Evolutionary conservation across 2,113 vertebrate species (phyloP), one percentile per base, ranked within the genome.

Genomic region (Colistium nudipinnis): DNA sequence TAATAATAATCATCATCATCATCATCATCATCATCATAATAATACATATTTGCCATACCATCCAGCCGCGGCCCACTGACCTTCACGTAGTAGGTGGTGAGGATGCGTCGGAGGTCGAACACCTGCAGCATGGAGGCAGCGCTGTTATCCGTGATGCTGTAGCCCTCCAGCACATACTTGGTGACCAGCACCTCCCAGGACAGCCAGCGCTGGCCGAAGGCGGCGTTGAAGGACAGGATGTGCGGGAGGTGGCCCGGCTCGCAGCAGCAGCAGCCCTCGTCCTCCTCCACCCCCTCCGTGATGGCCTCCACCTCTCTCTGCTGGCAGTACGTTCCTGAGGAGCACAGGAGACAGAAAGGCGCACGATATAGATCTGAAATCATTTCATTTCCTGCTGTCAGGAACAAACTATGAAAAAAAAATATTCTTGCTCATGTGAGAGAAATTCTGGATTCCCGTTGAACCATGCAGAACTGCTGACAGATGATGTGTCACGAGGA

Each of bases 11-110:
- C n/a, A n/a, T n/a, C n/a, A 33, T 55, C 63, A 35, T 55, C 1
- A 54, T n/a, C 39, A 43, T 3, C 2, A 14, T 13, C 1, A n/a
- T 62, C 12, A 11, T 14, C 4, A 44, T 44, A 11, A 20, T 17
- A 10, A n/a, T 0, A 9, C 10, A 0, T 11, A 2, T 52, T 52
- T n/a, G 13, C 39, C 31, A 30, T 17, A 41, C 14, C n/a, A n/a
- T 14, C 10, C 17, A 19, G 28, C 4, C 1, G 0, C 16, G 17
- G 7, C 17, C 7, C 14, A 53, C 76, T 17, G 38, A 95, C 96
- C 96, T 96, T 96, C 57, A 97, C 95, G 0, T 97, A 97, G 89
- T 97, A 97, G 11, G 95, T 97, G 89, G 96, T 94, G 67, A 97
- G 95, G 80, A 96, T 95, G 84, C 95, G 95, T 39, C 95, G 92